Evolutionary conservation across 2,113 vertebrate species (phyloP).

Genomic region (Thymallus thymallus): DNA sequence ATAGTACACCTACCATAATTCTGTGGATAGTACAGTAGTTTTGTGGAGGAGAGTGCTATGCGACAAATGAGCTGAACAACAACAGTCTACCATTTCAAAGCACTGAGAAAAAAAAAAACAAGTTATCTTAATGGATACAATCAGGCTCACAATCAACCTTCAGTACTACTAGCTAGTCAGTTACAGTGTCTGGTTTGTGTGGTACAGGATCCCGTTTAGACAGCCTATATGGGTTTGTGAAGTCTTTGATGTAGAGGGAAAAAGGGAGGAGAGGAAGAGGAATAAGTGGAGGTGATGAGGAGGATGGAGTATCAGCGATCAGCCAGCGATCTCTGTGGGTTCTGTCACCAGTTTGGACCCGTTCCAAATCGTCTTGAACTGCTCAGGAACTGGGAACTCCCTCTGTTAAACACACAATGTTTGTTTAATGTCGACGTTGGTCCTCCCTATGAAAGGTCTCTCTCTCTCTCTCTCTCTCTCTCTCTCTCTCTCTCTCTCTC

Average conservation of each 20-base stretch:
- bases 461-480: too few species aligned
- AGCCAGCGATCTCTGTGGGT: conserved; percentile 92
- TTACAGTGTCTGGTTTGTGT: neutral
- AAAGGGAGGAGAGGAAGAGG: conserved; percentile 4
- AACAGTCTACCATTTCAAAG: conserved; percentile 33
- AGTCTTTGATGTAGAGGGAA: neutral
- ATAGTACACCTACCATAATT: neutral
- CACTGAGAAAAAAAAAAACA: conserved; percentile 18
- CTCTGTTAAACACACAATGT: conserved; percentile 72
- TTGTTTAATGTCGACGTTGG: too few species aligned
- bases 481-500: neutral
- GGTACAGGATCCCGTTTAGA: neutral
- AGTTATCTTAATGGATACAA: conserved; percentile 11
- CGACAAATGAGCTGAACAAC: neutral
- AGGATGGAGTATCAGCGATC: conserved; percentile 40
- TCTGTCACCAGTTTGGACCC: conserved; percentile 93
- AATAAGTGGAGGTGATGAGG: conserved; percentile 6
- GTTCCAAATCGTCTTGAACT: conserved; percentile 96
- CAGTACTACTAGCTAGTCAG: neutral
- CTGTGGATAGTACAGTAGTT: neutral
- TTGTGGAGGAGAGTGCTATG: neutral
- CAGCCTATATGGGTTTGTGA: neutral
- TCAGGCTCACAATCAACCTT: neutral
- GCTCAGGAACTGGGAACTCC: conserved; percentile 96
- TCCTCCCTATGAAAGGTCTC: too few species aligned